These are phyloP conservation scores for Byasa hedistus DNA, from an alignment of 2,888 invertebrate species.

Conservation along the genomic window DNA sequence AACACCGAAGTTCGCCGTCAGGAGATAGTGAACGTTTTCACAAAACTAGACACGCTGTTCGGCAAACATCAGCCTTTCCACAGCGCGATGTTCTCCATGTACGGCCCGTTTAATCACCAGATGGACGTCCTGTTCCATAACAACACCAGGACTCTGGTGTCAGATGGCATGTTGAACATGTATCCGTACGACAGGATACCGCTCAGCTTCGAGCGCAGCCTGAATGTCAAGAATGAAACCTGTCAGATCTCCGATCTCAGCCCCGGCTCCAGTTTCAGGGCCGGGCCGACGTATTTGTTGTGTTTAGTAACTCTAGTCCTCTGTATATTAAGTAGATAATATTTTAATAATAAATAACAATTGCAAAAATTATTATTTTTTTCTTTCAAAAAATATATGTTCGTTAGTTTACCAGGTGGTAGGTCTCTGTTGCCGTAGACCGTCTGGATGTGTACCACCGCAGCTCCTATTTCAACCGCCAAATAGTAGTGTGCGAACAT, in stretches of 20 bases:
- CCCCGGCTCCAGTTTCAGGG: constrained; percentile 46
- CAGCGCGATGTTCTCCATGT: constrained; percentile 84
- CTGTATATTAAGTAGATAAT: constrained; percentile 39
- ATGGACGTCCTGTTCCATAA: constrained; percentile 84
- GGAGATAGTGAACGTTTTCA: constrained; percentile 85
- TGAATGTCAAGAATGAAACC: constrained; percentile 45
- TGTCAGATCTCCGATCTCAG: constrained; percentile 47
- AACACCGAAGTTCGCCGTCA: constrained; percentile 78
- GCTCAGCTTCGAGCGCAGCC: constrained; percentile 59
- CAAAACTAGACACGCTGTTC: constrained; percentile 85
- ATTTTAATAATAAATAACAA: constrained; percentile 8
- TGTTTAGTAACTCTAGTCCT: constrained; percentile 51
- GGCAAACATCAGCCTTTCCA: constrained; percentile 80
- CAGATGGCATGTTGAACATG: constrained; percentile 49
- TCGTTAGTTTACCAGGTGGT: background rate
- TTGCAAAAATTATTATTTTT: background rate
- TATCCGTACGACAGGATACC: constrained; percentile 64
- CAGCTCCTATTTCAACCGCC: no score
- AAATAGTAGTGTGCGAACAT: no score
- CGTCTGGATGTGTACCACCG: no score
- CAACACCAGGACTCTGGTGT: constrained; percentile 64
- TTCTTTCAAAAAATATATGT: background rate
- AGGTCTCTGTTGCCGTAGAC: no score
- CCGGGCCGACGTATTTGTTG: constrained; percentile 43
- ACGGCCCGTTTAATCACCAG: constrained; percentile 83